These are phyloP conservation scores for Aptenodytes patagonicus DNA, from an alignment of 2,113 vertebrate genomes.

Conservation along the genomic window DNA sequence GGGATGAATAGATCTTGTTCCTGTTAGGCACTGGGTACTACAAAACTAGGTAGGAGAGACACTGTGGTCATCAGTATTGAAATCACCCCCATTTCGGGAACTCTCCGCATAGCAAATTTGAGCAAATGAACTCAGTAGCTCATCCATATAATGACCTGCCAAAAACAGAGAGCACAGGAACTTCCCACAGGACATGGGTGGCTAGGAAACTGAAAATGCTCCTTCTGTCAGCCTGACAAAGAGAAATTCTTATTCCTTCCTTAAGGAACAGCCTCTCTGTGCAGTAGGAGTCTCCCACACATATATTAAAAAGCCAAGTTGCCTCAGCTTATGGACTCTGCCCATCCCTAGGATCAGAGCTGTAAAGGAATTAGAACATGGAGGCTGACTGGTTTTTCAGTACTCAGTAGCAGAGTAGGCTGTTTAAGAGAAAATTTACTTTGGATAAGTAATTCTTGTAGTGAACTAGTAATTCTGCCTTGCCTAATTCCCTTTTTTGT, in stretches of 20 bases:
- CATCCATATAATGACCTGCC: not conserved
- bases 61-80: not conserved
- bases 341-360: not conserved
- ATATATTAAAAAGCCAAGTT: not conserved
- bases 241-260: not conserved
- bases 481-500: not conserved
- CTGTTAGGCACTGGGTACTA: not conserved
- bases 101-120: not conserved
- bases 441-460: not conserved
- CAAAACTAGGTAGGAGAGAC: not conserved
- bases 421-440: not conserved
- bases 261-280: not conserved
- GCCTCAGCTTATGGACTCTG: not conserved
- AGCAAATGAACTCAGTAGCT: not conserved
- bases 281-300: not conserved
- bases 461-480: not conserved
- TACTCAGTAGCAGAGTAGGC: not conserved
- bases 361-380: not conserved
- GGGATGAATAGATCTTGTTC: not conserved
- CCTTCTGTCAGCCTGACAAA: not conserved
- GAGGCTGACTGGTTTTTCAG: not conserved
- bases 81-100: not conserved
- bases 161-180: not conserved
- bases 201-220: not conserved
- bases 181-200: not conserved